Base-by-base conservation (phyloP, 2,797 vertebrate genomes). In the Pampus argenteus region DNA sequence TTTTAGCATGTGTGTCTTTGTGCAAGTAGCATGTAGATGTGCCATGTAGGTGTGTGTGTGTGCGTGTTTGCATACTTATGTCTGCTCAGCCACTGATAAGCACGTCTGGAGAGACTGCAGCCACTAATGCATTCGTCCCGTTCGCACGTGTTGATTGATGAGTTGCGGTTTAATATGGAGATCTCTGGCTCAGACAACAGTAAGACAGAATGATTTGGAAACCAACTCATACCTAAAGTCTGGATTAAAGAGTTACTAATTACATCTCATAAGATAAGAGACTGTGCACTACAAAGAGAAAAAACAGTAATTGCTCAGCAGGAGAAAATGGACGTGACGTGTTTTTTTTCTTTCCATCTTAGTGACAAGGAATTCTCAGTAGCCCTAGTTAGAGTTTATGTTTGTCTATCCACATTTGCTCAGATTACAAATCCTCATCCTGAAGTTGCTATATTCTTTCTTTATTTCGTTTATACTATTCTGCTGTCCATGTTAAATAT, bases 111-210 rank as follows among this genome's bases (percentile, higher is more conserved):
- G 60, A 40, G 34, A 4, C 50, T 22, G 34, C 47, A 65, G 65
- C n/a, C n/a, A 5, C 51, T 70, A 20, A 66, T 36, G 34, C 18
- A 26, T 62, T n/a, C 0, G 4, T 55, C 13, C 31, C 1, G 0
- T 23, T 6, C 31, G 42, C 55, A 66, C 13, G 5, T 61, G 47
- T 23, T 29, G 55, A 78, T 81, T 67, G 74, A 81, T 42, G 82
- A 68, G 45, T 22, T 11, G 36, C 15, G 42, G 38, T 36, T 75
- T 55, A 29, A 23, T 49, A 55, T 13, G 9, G 22, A 57, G 69
- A 81, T 71, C 45, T 4, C 5, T 49, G 58, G 52, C 50, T 55
- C 47, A 40, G 67, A 63, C 66, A 42, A 42, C 66, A 20, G 45
- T 61, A 0, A n/a, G 2, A 47, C 14, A 0, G 8, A 7, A 23